phyloP scores from a whole-genome alignment of 2,888 invertebrate species.

The Caenorhabditis sinica region DNA sequence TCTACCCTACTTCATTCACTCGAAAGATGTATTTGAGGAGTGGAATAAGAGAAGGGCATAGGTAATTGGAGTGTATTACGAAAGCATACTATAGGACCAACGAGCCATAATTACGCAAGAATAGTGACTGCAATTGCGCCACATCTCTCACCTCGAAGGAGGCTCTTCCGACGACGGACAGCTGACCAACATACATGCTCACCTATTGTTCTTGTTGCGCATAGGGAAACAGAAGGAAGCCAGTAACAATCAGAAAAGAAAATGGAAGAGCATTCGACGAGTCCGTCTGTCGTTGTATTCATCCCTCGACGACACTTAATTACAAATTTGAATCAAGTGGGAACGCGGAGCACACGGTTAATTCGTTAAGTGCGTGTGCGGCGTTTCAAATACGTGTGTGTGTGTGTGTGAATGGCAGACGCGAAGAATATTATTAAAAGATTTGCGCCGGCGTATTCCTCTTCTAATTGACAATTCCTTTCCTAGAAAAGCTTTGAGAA shows the following conservation, averaged over 20 bases:
- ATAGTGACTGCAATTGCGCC: conserved; percentile 57
- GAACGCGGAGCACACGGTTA: conserved; percentile 55
- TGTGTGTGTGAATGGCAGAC: conserved; percentile 50
- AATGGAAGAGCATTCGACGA: background rate
- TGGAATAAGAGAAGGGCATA: conserved; percentile 28
- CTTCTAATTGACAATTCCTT: conserved; percentile 42
- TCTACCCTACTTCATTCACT: conserved; percentile 8
- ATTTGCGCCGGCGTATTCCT: conserved; percentile 42
- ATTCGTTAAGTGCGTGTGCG: conserved; percentile 59
- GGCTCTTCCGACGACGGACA: conserved; percentile 21
- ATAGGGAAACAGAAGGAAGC: background rate
- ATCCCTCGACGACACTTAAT: conserved; percentile 49
- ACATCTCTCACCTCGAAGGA: conserved; percentile 41
- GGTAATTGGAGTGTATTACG: conserved; percentile 64
- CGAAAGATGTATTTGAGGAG: conserved; percentile 41
- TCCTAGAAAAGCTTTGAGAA: background rate
- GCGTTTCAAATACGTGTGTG: conserved; percentile 8
- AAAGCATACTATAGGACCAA: conserved; percentile 37
- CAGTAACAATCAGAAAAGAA: background rate
- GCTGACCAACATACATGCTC: conserved; percentile 50
- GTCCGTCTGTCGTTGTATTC: conserved; percentile 12
- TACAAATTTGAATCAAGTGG: conserved; percentile 67
- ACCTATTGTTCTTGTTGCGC: conserved; percentile 61
- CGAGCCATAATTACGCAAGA: conserved; percentile 49
- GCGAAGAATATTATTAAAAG: conserved; percentile 61